Conservation (phyloP, 2,888 invertebrate genomes). For the Ichneumoninae sp. region DNA sequence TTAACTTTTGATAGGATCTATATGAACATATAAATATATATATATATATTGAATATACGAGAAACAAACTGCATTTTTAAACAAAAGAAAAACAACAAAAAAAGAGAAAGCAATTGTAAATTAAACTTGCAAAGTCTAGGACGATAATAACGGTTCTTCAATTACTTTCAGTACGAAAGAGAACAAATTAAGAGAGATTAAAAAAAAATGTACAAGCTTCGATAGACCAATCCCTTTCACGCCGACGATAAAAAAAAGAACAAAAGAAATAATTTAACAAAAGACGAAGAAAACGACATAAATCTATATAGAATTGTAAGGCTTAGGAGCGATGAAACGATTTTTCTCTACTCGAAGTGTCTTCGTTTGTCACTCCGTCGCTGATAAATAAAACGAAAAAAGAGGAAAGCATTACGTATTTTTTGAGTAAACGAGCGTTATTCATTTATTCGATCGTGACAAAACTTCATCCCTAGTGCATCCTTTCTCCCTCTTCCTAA, state of each 20-base stretch:
- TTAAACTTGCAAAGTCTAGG: conserved; percentile 47
- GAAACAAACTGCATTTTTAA: conserved; percentile 50
- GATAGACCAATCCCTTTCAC: conserved; percentile 66
- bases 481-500: neutral
- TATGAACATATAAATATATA: conserved; percentile 57
- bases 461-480: neutral
- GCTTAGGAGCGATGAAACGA: conserved; percentile 56
- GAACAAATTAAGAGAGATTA: conserved; percentile 22
- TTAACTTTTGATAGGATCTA: conserved; percentile 69
- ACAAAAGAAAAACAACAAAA: conserved; percentile 34
- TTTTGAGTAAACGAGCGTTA: conserved; percentile 53
- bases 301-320: conserved; percentile 52
- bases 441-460: conserved; percentile 30
- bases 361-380: conserved; percentile 62
- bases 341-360: conserved; percentile 66
- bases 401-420: conserved; percentile 58
- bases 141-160: conserved; percentile 39
- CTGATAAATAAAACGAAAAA: conserved; percentile 54
- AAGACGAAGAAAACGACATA: conserved; percentile 13
- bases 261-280: conserved; percentile 11
- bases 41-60: conserved; percentile 47
- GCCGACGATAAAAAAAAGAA: conserved; percentile 50
- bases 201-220: conserved; percentile 66
- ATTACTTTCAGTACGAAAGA: conserved; percentile 41
- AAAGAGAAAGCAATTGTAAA: conserved; percentile 45